Evolutionary conservation across 2,888 invertebrate species (phyloP), one percentile per base, ranked within the genome.

Genomic region (Acleris sparsana): DNA sequence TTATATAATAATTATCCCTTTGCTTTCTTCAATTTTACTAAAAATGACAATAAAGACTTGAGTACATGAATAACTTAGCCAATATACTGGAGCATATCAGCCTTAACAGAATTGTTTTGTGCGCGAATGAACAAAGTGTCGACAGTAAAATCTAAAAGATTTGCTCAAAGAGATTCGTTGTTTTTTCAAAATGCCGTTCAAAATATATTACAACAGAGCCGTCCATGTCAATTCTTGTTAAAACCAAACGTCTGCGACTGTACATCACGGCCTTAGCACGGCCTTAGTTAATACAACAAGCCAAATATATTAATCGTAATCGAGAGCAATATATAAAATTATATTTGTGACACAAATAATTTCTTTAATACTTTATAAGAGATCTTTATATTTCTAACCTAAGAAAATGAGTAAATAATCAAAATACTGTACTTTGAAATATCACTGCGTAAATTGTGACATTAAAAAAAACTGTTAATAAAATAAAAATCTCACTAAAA

Each of bases 1-100:
- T n/a, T n/a, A n/a, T 17, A 63, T 63, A 52, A 63, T 58, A 56
- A 57, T 57, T 67, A 67, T 63, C 48, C 55, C 63, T 58, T 22
- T 39, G 18, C 6, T 18, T 39, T 43, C n/a, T 33, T 22, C 18
- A 20, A 11, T 48, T 60, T 48, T 48, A 39, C 13, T 39, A 39
- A 13, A 39, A 39, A 39, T 39, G 4, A 1, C 13, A 39, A 11
- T 39, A 39, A 39, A 39, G 9, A 39, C n/a, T n/a, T n/a, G n/a
- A n/a, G 29, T 39, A 13, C 39, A 13, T 39, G 11, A 33, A 33
- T 3, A 39, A 13, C 11, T 39, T 39, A 13, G 39, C 33, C 9
- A 33, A 33, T 33, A 9, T 9, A 33, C 9, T 33, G 9, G 9
- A 33, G 9, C 7, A 33, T 3, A 3, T 33, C 33, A 33, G 33